phyloP scores from a whole-genome alignment of 2,797 vertebrate genomes.

The Adelosebastes latens region DNA sequence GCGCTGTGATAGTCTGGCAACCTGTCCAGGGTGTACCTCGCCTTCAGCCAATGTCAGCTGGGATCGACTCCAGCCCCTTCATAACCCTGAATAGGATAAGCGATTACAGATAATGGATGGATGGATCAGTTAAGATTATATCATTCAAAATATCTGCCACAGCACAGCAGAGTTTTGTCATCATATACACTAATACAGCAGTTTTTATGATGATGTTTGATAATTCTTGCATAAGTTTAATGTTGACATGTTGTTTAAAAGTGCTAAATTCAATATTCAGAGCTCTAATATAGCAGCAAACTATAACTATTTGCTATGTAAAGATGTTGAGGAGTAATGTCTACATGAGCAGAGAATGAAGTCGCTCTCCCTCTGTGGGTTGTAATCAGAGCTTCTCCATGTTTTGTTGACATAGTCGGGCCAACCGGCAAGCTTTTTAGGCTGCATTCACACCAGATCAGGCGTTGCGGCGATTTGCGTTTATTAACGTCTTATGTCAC shows the following conservation, averaged over 20 bases:
- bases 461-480: too few species aligned
- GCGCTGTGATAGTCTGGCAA: too few species aligned
- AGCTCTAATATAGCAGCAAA: background rate
- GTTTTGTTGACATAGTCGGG: background rate
- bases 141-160: background rate
- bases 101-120: too few species aligned
- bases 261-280: fast-evolving
- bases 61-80: too few species aligned
- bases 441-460: too few species aligned
- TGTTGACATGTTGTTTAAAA: background rate
- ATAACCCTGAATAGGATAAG: too few species aligned
- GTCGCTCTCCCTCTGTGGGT: background rate
- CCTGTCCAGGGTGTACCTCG: too few species aligned
- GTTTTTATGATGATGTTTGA: background rate
- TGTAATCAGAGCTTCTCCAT: background rate
- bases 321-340: background rate
- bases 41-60: too few species aligned
- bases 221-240: background rate
- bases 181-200: background rate
- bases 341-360: background rate
- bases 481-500: too few species aligned
- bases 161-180: background rate
- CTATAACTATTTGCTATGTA: background rate
- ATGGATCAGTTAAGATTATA: background rate
- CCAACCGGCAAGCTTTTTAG: too few species aligned